These are phyloP conservation scores for Enteromius paludinosus DNA, from an alignment of 2,797 vertebrate genomes.

Conservation along the genomic window DNA sequence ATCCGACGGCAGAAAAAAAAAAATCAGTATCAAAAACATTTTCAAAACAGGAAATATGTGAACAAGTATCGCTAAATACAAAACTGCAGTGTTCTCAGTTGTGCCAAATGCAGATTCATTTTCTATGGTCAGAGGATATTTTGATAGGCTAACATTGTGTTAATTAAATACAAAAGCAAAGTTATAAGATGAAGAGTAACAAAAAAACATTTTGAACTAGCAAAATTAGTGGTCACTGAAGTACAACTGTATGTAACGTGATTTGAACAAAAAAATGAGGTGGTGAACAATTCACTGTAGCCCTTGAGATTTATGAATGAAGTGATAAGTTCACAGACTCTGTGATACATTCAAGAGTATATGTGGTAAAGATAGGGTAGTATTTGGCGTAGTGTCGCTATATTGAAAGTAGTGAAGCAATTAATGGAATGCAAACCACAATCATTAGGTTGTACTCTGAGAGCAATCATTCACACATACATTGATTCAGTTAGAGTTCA, in stretches of 20 bases:
- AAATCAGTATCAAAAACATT: conserved; percentile 48
- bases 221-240: conserved; percentile 45
- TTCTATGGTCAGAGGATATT: not conserved
- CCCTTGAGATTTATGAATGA: conserved; percentile 24
- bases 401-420: not conserved
- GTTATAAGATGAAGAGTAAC: not conserved
- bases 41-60: conserved; percentile 25
- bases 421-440: conserved; percentile 10
- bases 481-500: conserved; percentile 1
- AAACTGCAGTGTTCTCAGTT: conserved; percentile 2
- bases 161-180: conserved; percentile 11
- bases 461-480: not conserved
- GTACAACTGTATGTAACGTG: not conserved
- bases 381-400: not conserved
- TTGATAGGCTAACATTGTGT: not conserved
- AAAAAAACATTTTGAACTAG: not conserved
- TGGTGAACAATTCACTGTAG: conserved; percentile 13
- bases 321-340: not conserved
- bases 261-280: not conserved
- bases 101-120: not conserved
- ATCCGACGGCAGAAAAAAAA: conserved; percentile 55
- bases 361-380: not conserved
- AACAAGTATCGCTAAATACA: conserved; percentile 6
- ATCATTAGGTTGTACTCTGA: not conserved
- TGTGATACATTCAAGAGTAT: conserved; percentile 16